Evolutionary conservation across 2,797 vertebrate species (phyloP).

Genomic region (Sebastes trivittatus): DNA sequence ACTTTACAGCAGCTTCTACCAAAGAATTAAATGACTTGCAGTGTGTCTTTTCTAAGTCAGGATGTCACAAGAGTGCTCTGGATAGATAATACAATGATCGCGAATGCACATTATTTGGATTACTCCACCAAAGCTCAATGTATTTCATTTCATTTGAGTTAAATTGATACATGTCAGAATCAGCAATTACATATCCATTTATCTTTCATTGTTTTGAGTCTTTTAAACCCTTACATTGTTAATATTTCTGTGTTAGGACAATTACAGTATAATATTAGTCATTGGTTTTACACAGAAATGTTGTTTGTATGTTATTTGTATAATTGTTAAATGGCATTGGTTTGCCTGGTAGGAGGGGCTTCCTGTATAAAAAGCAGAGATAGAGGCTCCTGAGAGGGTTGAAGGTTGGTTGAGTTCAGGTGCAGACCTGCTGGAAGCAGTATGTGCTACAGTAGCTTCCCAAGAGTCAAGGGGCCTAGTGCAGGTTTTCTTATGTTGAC

Average conservation of each 20-base stretch:
- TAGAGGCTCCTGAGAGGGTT: not conserved
- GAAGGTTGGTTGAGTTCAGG: not conserved
- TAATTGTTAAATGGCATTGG: no score
- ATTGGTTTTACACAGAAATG: not conserved
- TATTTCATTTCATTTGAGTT: not conserved
- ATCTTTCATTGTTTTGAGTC: not conserved
- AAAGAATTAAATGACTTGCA: not conserved
- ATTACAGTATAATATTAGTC: not conserved
- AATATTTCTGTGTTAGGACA: not conserved
- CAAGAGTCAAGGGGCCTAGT: not conserved
- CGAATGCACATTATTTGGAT: slow-evolving; percentile 5
- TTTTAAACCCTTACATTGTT: not conserved
- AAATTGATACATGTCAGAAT: not conserved
- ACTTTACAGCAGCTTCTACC: not conserved
- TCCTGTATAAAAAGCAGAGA: not conserved
- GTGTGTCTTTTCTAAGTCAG: slow-evolving; percentile 13
- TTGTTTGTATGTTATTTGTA: not conserved
- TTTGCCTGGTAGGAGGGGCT: no score
- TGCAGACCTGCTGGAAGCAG: not conserved
- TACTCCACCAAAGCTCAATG: not conserved
- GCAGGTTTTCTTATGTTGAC: not conserved
- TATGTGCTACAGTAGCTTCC: not conserved
- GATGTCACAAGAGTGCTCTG: not conserved
- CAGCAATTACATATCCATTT: not conserved
- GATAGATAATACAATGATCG: not conserved